These are phyloP conservation scores for Fulica atra DNA, from an alignment of 2,113 vertebrate species.

Conservation along the genomic window DNA sequence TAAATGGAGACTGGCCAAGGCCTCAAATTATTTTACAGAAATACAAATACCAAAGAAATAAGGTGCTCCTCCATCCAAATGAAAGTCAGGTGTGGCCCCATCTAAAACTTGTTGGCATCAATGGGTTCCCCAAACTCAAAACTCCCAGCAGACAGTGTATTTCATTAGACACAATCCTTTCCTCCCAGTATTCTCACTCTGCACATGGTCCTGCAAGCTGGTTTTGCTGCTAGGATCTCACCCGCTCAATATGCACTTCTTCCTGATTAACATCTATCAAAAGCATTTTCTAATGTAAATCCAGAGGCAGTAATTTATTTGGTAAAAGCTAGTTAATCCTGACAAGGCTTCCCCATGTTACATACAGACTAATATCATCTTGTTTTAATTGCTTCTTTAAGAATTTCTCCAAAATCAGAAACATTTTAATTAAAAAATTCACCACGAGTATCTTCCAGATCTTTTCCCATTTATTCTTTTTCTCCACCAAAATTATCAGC, in stretches of 20 bases:
- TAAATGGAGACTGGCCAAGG: slow-evolving; percentile 29
- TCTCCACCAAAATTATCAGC: slow-evolving; percentile 39
- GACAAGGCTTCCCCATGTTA: background rate
- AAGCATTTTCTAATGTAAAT: slow-evolving; percentile 27
- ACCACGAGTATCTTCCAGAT: slow-evolving; percentile 37
- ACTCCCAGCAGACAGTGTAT: background rate
- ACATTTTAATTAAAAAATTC: slow-evolving; percentile 65
- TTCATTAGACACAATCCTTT: background rate
- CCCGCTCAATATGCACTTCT: rapidly evolving
- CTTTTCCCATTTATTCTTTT: slow-evolving; percentile 42
- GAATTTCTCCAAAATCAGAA: slow-evolving; percentile 36
- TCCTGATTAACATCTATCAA: background rate
- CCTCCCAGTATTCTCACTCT: background rate
- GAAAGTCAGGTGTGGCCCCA: background rate
- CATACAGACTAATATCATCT: slow-evolving; percentile 13
- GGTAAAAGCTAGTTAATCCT: slow-evolving; percentile 31
- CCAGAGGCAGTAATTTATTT: slow-evolving; percentile 24
- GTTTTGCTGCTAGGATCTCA: background rate
- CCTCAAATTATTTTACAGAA: background rate
- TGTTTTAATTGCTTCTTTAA: slow-evolving; percentile 42
- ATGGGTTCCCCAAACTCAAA: background rate
- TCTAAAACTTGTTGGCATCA: background rate
- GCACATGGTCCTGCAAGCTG: background rate
- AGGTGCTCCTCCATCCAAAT: background rate
- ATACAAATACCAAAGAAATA: background rate